phyloP scores from a whole-genome alignment of 2,797 vertebrate species.

The Bovichtus variegatus region DNA sequence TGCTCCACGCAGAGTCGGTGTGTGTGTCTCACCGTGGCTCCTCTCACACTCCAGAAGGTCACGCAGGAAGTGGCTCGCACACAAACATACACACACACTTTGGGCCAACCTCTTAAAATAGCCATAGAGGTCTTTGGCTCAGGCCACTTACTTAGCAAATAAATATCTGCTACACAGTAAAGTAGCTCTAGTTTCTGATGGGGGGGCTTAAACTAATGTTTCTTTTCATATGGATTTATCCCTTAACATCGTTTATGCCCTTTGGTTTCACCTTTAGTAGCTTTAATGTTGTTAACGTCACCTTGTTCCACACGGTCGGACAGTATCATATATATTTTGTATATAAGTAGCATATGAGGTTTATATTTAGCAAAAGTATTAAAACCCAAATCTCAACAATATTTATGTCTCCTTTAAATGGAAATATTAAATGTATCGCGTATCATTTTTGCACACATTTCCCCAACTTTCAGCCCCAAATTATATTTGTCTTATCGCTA shows the following conservation, averaged over 20 bases:
- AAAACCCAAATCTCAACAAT: not conserved
- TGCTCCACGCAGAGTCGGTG: constrained; percentile 66
- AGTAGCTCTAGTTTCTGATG: not conserved
- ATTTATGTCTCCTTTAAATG: not conserved
- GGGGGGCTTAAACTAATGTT: not conserved
- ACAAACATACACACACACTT: constrained; percentile 45
- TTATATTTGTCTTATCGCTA: not conserved
- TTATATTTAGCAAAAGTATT: not conserved
- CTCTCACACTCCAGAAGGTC: constrained; percentile 83
- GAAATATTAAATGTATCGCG: not conserved
- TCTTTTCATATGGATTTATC: not conserved
- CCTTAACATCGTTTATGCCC: not conserved
- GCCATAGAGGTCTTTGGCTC: constrained; percentile 36
- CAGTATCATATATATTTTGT: no score
- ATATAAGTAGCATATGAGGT: no score
- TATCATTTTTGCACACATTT: not conserved
- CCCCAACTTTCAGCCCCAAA: no score
- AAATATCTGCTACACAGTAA: not conserved
- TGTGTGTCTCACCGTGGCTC: constrained; percentile 73
- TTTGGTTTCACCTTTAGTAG: not conserved
- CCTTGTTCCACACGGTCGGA: not conserved
- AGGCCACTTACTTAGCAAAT: constrained; percentile 1
- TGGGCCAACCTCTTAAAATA: constrained; percentile 71
- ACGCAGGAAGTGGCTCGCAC: constrained; percentile 76
- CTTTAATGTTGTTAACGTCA: not conserved